Conservation (phyloP, 1,140 invertebrate species). For the Nasonia giraulti region DNA sequence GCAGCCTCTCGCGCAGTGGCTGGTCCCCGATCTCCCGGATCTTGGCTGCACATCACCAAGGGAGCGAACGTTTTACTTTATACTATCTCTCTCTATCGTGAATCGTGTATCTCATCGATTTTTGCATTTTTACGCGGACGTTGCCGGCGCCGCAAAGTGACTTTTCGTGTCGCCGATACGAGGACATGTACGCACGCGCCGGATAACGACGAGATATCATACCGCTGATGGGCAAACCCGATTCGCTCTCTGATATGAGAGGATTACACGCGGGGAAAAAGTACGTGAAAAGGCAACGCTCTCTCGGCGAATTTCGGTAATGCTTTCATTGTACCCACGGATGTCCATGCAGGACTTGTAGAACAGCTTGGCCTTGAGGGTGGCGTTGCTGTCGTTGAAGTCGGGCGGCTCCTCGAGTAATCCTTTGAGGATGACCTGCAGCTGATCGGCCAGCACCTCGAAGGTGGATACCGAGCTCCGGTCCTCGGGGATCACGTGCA, state of each 20-base stretch:
- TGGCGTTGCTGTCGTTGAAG: conserved; percentile 81
- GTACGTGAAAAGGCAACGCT: no score
- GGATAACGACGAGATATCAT: no score
- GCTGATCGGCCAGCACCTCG: conserved; percentile 89
- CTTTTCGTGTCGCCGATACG: no score
- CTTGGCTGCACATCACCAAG: conserved; percentile 75
- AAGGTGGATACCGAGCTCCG: conserved; percentile 91
- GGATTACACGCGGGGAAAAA: no score
- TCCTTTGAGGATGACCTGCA: conserved; percentile 89
- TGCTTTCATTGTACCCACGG: conserved; percentile 79
- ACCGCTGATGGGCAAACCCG: no score
- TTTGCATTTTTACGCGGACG: no score
- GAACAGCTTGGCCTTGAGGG: conserved; percentile 88
- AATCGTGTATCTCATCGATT: not conserved
- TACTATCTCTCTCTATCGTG: no score
- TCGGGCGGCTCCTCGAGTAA: conserved; percentile 83
- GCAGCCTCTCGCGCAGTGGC: conserved; percentile 78
- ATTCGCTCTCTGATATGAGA: no score
- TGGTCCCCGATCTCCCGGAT: conserved; percentile 82
- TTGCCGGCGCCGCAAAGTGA: no score
- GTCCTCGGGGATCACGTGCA: conserved; percentile 92
- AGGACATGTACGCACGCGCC: no score
- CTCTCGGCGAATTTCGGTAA: not conserved
- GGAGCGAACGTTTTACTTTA: not conserved
- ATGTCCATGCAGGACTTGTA: conserved; percentile 92